Evolutionary conservation across 2,888 invertebrate species (phyloP).

Genomic region (Alsophila aescularia): DNA sequence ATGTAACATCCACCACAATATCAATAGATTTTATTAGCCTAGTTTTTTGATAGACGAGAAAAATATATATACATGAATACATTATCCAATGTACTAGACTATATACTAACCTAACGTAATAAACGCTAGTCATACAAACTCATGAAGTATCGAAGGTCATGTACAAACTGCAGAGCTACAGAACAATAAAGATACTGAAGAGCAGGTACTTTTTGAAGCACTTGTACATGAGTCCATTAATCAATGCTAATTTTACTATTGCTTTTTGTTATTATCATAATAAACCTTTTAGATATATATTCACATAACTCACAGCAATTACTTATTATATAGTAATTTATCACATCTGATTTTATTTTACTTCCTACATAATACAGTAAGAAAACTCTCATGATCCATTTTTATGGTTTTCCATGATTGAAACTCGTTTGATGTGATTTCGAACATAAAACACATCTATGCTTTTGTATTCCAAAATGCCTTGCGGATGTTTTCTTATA

Average conservation of each 20-base stretch:
- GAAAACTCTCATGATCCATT: slow-evolving; percentile 26
- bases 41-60: too few species aligned
- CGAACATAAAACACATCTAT: slow-evolving; percentile 23
- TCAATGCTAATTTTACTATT: slow-evolving; percentile 3
- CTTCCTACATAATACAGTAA: slow-evolving; percentile 19
- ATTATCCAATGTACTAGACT: too few species aligned
- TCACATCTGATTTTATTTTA: slow-evolving; percentile 21
- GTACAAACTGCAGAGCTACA: too few species aligned
- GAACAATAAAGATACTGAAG: too few species aligned
- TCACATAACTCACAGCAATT: slow-evolving; percentile 8
- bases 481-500: slow-evolving; percentile 17
- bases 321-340: slow-evolving; percentile 18
- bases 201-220: too few species aligned
- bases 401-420: slow-evolving; percentile 21
- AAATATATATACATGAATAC: too few species aligned
- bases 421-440: slow-evolving; percentile 25
- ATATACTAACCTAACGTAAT: too few species aligned
- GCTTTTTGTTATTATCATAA: not conserved
- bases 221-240: not conserved
- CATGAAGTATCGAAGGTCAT: too few species aligned
- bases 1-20: too few species aligned
- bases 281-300: slow-evolving; percentile 4
- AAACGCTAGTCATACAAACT: too few species aligned
- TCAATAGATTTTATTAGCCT: too few species aligned
- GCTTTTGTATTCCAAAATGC: slow-evolving; percentile 9